A percentile compares a stretch with the other conserved stretches of the same genome.
phyloP scores from a whole-genome alignment of 2,113 vertebrate genomes.

The Dermatemys mawii region DNA sequence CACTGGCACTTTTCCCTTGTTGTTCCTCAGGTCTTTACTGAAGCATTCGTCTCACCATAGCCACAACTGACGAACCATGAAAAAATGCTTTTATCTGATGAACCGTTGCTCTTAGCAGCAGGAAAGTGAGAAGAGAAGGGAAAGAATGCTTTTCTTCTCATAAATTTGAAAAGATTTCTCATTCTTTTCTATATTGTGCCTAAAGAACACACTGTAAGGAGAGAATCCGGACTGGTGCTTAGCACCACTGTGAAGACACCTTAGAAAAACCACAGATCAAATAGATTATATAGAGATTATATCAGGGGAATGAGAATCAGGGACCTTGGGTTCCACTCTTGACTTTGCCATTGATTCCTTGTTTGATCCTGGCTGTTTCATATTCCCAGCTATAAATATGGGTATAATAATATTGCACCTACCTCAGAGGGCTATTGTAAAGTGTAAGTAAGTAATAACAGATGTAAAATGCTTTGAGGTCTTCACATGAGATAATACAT shows the following conservation, averaged over 20 bases:
- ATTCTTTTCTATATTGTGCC: accelerated
- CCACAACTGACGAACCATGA: slow-evolving; percentile 7
- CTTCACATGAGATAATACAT: not conserved
- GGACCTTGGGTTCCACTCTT: not conserved
- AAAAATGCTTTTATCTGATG: not conserved
- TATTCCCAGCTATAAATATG: not conserved
- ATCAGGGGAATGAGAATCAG: not conserved
- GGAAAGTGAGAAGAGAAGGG: not conserved
- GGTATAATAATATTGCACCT: not conserved
- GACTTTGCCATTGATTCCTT: not conserved
- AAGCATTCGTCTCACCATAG: slow-evolving; percentile 26
- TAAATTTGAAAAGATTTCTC: not conserved
- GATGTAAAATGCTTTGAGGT: not conserved
- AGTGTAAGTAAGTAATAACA: not conserved
- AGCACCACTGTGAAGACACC: not conserved
- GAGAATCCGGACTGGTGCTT: not conserved
- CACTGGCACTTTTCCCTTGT: not conserved
- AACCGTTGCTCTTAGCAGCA: slow-evolving; percentile 39
- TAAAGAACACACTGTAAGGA: not conserved
- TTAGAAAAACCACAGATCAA: not conserved
- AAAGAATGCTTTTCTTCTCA: not conserved
- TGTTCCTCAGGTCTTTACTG: not conserved
- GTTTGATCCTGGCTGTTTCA: not conserved
- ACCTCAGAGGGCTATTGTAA: not conserved
- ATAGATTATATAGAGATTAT: not conserved